Evolutionary conservation across 1,140 invertebrate genomes (phyloP).

Genomic region (Cydia splendana): DNA sequence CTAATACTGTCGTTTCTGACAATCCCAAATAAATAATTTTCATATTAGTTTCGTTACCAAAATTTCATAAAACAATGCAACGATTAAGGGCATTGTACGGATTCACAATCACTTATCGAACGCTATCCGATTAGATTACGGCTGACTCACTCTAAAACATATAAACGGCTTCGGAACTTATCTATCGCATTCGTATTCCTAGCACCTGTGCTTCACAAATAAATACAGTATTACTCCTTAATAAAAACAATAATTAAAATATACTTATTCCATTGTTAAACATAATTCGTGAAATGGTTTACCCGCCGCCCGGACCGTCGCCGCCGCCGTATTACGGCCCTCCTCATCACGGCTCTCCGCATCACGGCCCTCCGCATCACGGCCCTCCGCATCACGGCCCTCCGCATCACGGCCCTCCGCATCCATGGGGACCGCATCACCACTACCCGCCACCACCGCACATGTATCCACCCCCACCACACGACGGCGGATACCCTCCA

Average conservation of each 20-base stretch:
- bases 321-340: slow-evolving; percentile 45
- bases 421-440: slow-evolving; percentile 40
- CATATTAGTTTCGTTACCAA: not conserved
- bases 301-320: slow-evolving; percentile 33
- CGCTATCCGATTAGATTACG: not conserved
- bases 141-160: not conserved
- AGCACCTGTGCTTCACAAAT: too few relatives aligned
- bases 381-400: slow-evolving; percentile 34
- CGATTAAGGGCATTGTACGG: not conserved
- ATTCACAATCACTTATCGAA: not conserved
- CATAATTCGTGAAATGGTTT: not conserved
- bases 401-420: slow-evolving; percentile 36
- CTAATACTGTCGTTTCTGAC: too few relatives aligned
- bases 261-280: too few relatives aligned
- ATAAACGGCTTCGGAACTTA: not conserved
- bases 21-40: too few relatives aligned
- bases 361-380: slow-evolving; percentile 35
- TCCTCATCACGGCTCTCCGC: slow-evolving; percentile 39
- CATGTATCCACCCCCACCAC: slow-evolving; percentile 35
- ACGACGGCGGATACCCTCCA: slow-evolving; percentile 43
- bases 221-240: too few relatives aligned
- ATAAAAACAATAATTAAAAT: too few relatives aligned
- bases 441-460: slow-evolving; percentile 47
- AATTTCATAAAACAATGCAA: not conserved
- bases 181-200: not conserved